Percentiles rank a stretch among this genome's conserved stretches.
Evolutionary conservation across 1,140 invertebrate species (phyloP).

Genomic region (Phymastichus coffea): DNA sequence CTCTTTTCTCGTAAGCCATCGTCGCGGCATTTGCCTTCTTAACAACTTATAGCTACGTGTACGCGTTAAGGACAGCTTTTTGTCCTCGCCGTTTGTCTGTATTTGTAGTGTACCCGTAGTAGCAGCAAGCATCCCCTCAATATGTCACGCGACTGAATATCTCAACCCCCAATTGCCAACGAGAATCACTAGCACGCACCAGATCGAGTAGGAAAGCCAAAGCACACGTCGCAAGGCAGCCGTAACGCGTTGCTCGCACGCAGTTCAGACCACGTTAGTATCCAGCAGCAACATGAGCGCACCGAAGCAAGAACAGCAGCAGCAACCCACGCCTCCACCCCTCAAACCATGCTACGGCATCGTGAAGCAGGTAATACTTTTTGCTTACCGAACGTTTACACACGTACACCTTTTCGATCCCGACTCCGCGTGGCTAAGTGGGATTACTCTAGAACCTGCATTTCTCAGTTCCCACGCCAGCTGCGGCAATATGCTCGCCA

Average conservation of each 20-base stretch:
- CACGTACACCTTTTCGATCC: neutral
- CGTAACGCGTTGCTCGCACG: too few species aligned
- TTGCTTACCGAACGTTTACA: neutral
- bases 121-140: conserved; percentile 5
- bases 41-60: too few species aligned
- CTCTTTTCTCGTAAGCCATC: neutral
- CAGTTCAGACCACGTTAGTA: conserved; percentile 6
- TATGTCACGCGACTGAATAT: conserved; percentile 17
- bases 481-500: neutral
- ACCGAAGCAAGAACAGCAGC: conserved; percentile 17
- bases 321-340: conserved; percentile 7
- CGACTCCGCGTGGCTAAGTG: too few species aligned
- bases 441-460: too few species aligned
- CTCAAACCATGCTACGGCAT: conserved; percentile 24
- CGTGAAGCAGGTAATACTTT: conserved; percentile 28
- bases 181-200: neutral
- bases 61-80: neutral
- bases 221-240: neutral
- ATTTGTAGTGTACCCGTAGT: neutral
- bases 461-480: neutral
- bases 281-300: conserved; percentile 19
- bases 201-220: neutral
- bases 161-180: neutral
- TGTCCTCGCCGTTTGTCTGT: too few species aligned
- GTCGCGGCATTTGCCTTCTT: neutral